These are phyloP conservation scores for Pyrochroa serraticornis DNA, from an alignment of 2,888 invertebrate species.

Conservation along the genomic window DNA sequence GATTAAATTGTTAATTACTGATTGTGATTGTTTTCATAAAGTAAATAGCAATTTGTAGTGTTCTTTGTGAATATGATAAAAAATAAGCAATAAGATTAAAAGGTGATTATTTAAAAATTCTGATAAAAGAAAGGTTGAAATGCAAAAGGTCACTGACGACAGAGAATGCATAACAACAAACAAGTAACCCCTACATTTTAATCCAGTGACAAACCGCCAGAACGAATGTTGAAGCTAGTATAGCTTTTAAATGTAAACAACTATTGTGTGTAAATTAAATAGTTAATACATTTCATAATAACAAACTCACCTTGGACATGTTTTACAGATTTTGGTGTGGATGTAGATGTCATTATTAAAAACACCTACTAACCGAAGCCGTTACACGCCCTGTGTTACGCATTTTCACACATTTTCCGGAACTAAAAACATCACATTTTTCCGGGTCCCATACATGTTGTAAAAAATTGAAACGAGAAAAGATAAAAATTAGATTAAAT, in stretches of 20 bases:
- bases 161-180: background rate
- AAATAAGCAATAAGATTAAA: constrained; percentile 3
- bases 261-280: background rate
- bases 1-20: background rate
- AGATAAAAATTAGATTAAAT: background rate
- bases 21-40: background rate
- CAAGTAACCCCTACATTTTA: background rate
- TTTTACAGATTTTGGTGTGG: constrained; percentile 58
- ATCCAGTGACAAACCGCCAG: background rate
- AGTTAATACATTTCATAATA: background rate
- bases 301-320: constrained; percentile 56
- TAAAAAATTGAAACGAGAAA: background rate
- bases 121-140: constrained; percentile 12
- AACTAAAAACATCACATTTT: too few species aligned
- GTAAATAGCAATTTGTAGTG: background rate
- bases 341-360: constrained; percentile 55
- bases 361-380: constrained; percentile 36
- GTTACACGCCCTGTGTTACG: constrained; percentile 5
- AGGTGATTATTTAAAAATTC: constrained; percentile 3
- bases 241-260: background rate
- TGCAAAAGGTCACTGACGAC: constrained; percentile 28
- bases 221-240: background rate
- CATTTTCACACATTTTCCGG: constrained; percentile 19
- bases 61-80: background rate
- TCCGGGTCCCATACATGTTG: too few species aligned